phyloP scores from a whole-genome alignment of 2,113 vertebrate genomes.

The Tyrannus savana region DNA sequence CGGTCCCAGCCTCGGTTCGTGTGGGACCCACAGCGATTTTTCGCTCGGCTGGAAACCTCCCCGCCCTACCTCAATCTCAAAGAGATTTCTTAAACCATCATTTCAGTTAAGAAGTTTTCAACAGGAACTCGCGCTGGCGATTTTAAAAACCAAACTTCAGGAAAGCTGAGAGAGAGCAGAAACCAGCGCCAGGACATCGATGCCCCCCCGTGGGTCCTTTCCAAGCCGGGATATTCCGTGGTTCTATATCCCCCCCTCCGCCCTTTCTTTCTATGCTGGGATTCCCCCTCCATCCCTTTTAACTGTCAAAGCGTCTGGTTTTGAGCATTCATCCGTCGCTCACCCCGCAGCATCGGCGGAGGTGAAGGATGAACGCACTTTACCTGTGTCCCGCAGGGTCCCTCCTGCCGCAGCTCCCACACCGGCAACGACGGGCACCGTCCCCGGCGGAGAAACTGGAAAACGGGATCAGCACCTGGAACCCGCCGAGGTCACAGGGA shows the following conservation, averaged over 20 bases:
- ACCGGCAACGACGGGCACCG: neutral
- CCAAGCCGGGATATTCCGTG: fast-evolving
- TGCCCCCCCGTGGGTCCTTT: neutral
- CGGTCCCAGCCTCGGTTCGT: neutral
- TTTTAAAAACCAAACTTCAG: neutral
- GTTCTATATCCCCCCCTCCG: neutral
- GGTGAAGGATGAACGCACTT: fast-evolving
- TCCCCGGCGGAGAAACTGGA: fast-evolving
- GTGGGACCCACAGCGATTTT: neutral
- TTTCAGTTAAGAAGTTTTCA: neutral
- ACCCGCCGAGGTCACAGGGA: neutral
- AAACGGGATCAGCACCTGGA: fast-evolving
- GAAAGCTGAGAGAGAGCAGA: neutral
- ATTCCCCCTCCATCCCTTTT: fast-evolving
- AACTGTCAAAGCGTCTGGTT: fast-evolving
- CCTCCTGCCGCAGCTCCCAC: neutral
- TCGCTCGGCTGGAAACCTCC: neutral
- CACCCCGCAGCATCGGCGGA: fast-evolving
- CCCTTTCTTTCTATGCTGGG: too few species aligned
- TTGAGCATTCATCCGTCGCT: fast-evolving
- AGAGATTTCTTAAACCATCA: neutral
- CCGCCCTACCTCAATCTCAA: fast-evolving
- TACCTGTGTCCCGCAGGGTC: neutral
- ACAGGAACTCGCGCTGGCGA: neutral
- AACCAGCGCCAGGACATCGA: neutral